Evolutionary conservation across 2,888 invertebrate species (phyloP).

Genomic region (Ochropacha duplaris): DNA sequence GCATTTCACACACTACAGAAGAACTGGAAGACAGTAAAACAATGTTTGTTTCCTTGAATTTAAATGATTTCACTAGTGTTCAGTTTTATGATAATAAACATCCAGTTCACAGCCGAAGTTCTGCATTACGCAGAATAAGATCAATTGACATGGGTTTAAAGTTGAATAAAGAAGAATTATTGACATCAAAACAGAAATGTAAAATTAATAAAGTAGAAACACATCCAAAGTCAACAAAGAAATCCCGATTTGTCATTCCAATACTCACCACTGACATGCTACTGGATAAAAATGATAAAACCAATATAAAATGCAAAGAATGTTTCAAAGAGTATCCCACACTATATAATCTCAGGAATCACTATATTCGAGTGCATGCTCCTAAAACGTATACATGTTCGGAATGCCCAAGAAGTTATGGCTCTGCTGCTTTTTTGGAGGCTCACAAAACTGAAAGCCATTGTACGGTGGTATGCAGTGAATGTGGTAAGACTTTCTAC

Average conservation of each 20-base stretch:
- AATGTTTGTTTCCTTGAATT: conserved; percentile 50
- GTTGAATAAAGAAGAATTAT: conserved; percentile 15
- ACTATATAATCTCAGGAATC: conserved; percentile 47
- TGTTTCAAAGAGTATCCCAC: conserved; percentile 51
- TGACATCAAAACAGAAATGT: conserved; percentile 15
- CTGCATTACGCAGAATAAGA: conserved; percentile 40
- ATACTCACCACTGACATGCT: conserved; percentile 48
- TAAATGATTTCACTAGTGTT: conserved; percentile 41
- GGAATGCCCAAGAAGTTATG: conserved; percentile 49
- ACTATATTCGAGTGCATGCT: conserved; percentile 57
- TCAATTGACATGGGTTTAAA: conserved; percentile 20
- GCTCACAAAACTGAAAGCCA: conserved; percentile 52
- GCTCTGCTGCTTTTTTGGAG: conserved; percentile 41
- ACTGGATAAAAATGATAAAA: conserved; percentile 35
- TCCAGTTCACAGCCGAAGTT: conserved; percentile 18
- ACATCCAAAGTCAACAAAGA: conserved; percentile 12
- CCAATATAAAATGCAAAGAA: conserved; percentile 46
- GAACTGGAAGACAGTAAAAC: conserved; percentile 34
- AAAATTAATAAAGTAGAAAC: conserved; percentile 16
- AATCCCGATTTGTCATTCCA: conserved; percentile 19
- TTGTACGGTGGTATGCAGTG: conserved; percentile 46
- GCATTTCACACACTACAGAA: conserved; percentile 33
- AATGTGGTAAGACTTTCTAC: conserved; percentile 61
- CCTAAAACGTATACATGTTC: conserved; percentile 52
- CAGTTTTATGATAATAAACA: conserved; percentile 46